Evolutionary conservation across 2,888 invertebrate species (phyloP).

Genomic region (Amphipoea oculea): DNA sequence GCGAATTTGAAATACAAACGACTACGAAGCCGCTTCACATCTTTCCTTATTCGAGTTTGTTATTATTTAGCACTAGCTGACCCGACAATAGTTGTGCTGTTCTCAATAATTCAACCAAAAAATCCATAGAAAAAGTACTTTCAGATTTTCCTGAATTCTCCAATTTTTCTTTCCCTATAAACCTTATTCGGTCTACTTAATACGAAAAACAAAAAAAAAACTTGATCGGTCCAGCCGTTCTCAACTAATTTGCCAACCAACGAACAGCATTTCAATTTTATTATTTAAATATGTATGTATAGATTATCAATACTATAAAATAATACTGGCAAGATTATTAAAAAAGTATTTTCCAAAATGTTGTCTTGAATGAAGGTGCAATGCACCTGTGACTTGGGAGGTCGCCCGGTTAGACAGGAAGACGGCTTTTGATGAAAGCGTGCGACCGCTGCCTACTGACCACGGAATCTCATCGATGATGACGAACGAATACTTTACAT

Average conservation of each 20-base stretch:
- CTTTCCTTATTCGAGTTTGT: too few relatives aligned
- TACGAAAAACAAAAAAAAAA: too few relatives aligned
- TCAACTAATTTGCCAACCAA: too few relatives aligned
- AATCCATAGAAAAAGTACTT: too few relatives aligned
- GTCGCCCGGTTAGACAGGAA: constrained; percentile 49
- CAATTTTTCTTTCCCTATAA: too few relatives aligned
- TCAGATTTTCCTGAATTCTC: too few relatives aligned
- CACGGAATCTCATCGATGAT: background rate
- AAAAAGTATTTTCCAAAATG: constrained; percentile 1
- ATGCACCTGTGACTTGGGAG: constrained; percentile 37
- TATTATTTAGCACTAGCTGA: too few relatives aligned
- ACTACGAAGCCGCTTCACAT: background rate
- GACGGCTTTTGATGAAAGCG: constrained; percentile 39
- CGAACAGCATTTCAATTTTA: background rate
- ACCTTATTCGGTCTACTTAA: too few relatives aligned
- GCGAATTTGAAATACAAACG: background rate
- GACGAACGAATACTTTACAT: background rate
- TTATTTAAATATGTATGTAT: background rate
- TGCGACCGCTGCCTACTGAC: background rate
- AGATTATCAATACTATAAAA: background rate
- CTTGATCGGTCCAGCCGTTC: too few relatives aligned
- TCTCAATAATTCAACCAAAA: too few relatives aligned
- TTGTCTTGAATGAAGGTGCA: constrained; percentile 28
- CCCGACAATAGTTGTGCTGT: too few relatives aligned
- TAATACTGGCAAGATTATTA: background rate